A percentile compares a stretch with the other conserved stretches of the same genome.
Evolutionary conservation across 2,888 invertebrate species (phyloP).

Genomic region (Colletes collaris): DNA sequence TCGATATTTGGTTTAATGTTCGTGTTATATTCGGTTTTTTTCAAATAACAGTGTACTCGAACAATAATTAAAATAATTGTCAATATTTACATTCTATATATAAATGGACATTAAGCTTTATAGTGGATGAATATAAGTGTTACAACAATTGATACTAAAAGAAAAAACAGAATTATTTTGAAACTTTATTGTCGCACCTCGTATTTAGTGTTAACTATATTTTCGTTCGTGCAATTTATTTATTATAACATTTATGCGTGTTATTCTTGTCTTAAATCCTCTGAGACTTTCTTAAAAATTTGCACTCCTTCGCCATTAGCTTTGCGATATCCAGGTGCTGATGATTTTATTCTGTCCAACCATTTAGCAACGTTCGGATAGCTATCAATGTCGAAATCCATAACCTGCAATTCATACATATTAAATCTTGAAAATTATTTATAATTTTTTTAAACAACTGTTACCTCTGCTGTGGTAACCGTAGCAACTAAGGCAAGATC

Average conservation of each 20-base stretch:
- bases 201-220: no score
- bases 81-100: no score
- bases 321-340: conserved; percentile 85
- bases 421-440: neutral
- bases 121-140: no score
- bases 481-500: conserved; percentile 75
- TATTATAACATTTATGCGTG: neutral
- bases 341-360: conserved; percentile 85
- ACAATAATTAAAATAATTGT: no score
- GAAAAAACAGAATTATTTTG: no score
- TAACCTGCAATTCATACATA: conserved; percentile 61
- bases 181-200: no score
- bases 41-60: no score
- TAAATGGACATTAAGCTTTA: no score
- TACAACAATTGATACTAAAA: no score
- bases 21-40: no score
- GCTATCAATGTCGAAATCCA: conserved; percentile 81
- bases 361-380: conserved; percentile 89
- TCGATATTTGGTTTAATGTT: no score
- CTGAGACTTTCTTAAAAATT: conserved; percentile 65
- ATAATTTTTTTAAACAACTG: neutral
- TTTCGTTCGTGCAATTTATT: no score
- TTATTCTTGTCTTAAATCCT: conserved; percentile 6
- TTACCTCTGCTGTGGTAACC: conserved; percentile 76
- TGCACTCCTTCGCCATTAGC: conserved; percentile 79